These are phyloP conservation scores for Eupithecia tripunctaria DNA, from an alignment of 2,888 invertebrate genomes.

Conservation along the genomic window DNA sequence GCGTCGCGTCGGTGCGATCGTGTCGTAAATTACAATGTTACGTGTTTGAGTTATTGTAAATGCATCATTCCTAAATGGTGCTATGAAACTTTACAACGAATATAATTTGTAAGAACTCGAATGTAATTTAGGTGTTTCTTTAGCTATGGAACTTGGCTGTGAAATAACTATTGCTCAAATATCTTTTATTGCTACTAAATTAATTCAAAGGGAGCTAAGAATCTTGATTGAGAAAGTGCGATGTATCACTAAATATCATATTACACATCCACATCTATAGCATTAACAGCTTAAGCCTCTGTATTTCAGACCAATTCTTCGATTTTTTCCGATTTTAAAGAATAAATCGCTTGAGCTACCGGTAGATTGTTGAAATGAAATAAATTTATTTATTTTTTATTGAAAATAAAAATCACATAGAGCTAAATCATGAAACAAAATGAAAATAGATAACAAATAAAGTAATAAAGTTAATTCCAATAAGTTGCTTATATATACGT, in stretches of 20 bases:
- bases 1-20: conserved; percentile 32
- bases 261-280: neutral
- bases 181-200: neutral
- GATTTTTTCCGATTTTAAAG: neutral
- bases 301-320: neutral
- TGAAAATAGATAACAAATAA: too few species aligned
- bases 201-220: neutral
- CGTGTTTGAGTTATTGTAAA: conserved; percentile 34
- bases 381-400: too few species aligned
- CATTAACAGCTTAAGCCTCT: neutral
- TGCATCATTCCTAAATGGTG: conserved; percentile 25
- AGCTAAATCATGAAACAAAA: too few species aligned
- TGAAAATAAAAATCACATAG: too few species aligned
- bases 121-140: conserved; percentile 8
- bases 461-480: too few species aligned
- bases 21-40: conserved; percentile 32
- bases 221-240: conserved; percentile 1
- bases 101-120: conserved; percentile 30
- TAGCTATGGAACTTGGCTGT: neutral
- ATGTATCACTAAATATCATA: neutral
- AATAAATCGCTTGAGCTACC: too few species aligned
- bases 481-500: too few species aligned
- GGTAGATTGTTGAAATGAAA: too few species aligned
- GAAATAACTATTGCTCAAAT: neutral
- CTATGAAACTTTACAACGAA: conserved; percentile 36